Evolutionary conservation across 2,797 vertebrate genomes (phyloP), one percentile per base, ranked within the genome.

Genomic region (Darevskia nairensis): DNA sequence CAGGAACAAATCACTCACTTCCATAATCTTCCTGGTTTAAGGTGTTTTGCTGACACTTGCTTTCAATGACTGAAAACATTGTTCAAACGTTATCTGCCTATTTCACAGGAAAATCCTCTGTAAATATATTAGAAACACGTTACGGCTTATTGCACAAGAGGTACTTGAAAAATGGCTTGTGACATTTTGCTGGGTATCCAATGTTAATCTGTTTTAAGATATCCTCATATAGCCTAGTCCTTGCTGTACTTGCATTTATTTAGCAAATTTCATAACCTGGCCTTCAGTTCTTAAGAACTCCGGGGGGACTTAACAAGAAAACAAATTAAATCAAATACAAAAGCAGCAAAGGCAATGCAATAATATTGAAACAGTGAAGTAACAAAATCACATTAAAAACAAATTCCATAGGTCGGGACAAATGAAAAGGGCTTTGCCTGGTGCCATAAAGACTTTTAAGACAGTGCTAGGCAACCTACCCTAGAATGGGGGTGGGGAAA

Each of bases 231-330:
- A 85, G 11, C 25, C 55, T 23, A 27, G 23, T n/a, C 19, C 19
- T 85, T 68, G 27, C 39, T 66, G 74, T 66, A 41, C 29, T 46
- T 85, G 35, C 23, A 68, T 68, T 44, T 29, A 44, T 82, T 68
- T 82, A 44, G 80, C 6, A 82, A 29, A 68, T 59, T 82, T 82
- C 35, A 68, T 68, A 82, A 39, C 39, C 64, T 41, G 27, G 25
- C 35, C 61, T 82, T 82, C 39, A 17, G 25, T 82, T 82, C 61
- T 68, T 23, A 82, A 82, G 80, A 66, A 82, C 27, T 68, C 61
- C 13, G 1, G 29, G 13, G 39, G 61, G 27, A 29, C 21, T 2
- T 17, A 39, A 44, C 39, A 44, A 4, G 25, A 68, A 82, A 68
- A 82, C 21, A 81, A 81, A 39, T 6, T 44, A 82, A 68, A 29